Evolutionary conservation across 2,888 invertebrate genomes (phyloP).

Genomic region (Amaurobius ferox): DNA sequence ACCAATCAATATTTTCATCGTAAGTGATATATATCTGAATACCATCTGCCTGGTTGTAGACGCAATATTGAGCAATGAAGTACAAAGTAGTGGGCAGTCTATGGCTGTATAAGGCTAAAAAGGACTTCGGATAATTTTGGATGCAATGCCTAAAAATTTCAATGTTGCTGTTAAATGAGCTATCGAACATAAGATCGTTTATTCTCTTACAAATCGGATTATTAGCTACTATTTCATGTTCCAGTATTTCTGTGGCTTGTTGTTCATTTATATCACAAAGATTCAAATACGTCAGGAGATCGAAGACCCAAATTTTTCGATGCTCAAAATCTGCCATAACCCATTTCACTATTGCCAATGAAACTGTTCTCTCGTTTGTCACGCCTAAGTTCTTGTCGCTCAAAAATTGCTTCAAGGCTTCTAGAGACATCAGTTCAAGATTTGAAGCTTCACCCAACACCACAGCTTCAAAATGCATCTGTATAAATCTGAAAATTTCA

Average conservation of each 20-base stretch:
- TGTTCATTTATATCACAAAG: constrained; percentile 1
- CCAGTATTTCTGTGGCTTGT: background rate
- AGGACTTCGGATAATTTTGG: too few relatives aligned
- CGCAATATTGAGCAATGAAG: background rate
- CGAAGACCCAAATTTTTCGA: background rate
- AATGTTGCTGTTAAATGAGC: background rate
- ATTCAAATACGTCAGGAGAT: background rate
- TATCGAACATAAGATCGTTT: background rate
- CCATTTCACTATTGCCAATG: constrained; percentile 19
- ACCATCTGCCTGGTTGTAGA: background rate
- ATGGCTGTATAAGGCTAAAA: background rate
- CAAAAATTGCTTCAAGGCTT: constrained; percentile 13
- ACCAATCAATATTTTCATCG: constrained; percentile 30
- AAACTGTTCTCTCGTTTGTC: background rate
- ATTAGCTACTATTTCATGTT: background rate
- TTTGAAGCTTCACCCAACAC: background rate
- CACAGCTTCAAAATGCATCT: too few relatives aligned
- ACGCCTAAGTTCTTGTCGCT: constrained; percentile 30
- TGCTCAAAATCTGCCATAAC: background rate
- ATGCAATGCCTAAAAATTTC: background rate
- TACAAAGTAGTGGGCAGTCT: background rate
- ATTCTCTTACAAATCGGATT: background rate
- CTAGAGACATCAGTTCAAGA: background rate
- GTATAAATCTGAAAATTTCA: too few relatives aligned
- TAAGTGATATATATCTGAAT: background rate